These are phyloP conservation scores for Helicoverpa armigera DNA, from an alignment of 1,140 invertebrate genomes.

Conservation along the genomic window DNA sequence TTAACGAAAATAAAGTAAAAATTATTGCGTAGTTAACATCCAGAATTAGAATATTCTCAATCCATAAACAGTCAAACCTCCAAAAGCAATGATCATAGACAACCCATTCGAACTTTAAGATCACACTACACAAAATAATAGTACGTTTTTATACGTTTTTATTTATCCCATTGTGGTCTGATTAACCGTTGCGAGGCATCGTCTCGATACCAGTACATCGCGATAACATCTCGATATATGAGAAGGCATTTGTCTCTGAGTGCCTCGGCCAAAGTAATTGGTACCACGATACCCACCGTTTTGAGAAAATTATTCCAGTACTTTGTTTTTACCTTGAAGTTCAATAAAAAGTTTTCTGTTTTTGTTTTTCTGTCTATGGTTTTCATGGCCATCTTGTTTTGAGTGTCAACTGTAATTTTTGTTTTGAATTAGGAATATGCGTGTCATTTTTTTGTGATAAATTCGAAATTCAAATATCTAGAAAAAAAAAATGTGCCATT, in stretches of 20 bases:
- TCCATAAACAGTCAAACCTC: too few relatives aligned
- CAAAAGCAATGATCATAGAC: not conserved
- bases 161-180: conserved; percentile 48
- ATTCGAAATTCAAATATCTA: too few relatives aligned
- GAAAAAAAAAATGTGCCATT: too few relatives aligned
- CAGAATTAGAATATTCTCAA: too few relatives aligned
- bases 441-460: not conserved
- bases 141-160: conserved; percentile 17
- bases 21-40: too few relatives aligned
- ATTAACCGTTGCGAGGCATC: conserved; percentile 49
- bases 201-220: conserved; percentile 39
- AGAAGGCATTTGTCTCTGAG: conserved; percentile 58
- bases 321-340: conserved; percentile 26
- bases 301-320: conserved; percentile 29
- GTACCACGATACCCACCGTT: conserved; percentile 38
- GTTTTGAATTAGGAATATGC: not conserved
- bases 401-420: not conserved
- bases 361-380: not conserved
- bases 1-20: too few relatives aligned
- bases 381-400: conserved; percentile 5
- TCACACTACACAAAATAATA: conserved; percentile 18
- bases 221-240: conserved; percentile 59
- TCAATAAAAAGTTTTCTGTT: conserved; percentile 8
- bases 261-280: conserved; percentile 44
- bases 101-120: not conserved